Evolutionary conservation across 2,797 vertebrate genomes (phyloP), one percentile per base, ranked within the genome.

Genomic region (Vespertilio murinus): DNA sequence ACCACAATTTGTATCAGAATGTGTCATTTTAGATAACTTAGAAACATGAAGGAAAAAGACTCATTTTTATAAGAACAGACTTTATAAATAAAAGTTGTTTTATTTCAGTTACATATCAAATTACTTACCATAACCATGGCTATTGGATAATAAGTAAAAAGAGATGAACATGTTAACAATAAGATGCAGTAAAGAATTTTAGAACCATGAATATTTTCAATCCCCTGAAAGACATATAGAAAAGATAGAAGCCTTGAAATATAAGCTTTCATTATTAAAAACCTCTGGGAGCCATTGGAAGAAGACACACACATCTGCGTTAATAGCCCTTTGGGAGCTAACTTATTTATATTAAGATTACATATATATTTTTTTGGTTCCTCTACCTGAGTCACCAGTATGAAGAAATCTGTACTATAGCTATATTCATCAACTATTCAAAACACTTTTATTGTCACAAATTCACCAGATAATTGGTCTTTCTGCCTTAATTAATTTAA

Each of bases 401-500:
- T 10, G 45, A 6, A 69, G 93, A 83, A 65, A 96, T 71, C 88
- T 95, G 89, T 83, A 81, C 16, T 94, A 35, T 35, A 84, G 49
- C 67, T 94, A 74, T 81, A 73, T 90, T 89, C 95, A 96, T 96
- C 83, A 94, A 71, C 80, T 96, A 93, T 93, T 96, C 78, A 96
- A 94, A 96, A 96, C 77, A 90, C 64, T 94, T 91, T 89, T 59
- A 93, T 97, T 96, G 90, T 91, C 83, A 97, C 73, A 95, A 82
- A 97, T 97, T 97, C 89, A 95, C 64, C 89, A 97, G 75, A 85
- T 96, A 97, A 98, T 98, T 97, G 94, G 71, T 97, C 96, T 97
- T 88, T 95, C 56, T 80, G 82, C 56, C 93, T 88, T 97, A 97
- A 98, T 92, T 96, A 93, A 96, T 97, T 97, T 98, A 96, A 96